Evolutionary conservation across 1,140 invertebrate species (phyloP).

Genomic region (Ceratina australensis): DNA sequence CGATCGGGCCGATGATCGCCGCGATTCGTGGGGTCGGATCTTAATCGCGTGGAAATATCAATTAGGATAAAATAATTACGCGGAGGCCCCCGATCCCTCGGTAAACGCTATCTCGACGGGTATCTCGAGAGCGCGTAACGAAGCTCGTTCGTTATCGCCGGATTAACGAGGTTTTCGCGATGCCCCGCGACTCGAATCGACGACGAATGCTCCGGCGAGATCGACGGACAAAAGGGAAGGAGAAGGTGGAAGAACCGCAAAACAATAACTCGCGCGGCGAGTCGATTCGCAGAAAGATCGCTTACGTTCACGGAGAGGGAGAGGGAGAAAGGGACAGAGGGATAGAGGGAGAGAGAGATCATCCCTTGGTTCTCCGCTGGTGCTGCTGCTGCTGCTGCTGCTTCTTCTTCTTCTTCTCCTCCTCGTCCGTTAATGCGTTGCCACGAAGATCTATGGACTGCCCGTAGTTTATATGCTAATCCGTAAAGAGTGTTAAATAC

Average conservation of each 20-base stretch:
- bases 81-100: slow-evolving; percentile 8
- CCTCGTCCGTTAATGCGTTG: slow-evolving; percentile 78
- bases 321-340: not conserved
- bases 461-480: slow-evolving; percentile 81
- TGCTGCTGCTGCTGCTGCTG: too few relatives aligned
- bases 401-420: too few relatives aligned
- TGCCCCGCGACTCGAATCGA: not conserved
- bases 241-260: slow-evolving; percentile 39
- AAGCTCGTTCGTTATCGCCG: slow-evolving; percentile 53
- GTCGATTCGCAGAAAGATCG: slow-evolving; percentile 58
- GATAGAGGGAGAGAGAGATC: slow-evolving; percentile 55
- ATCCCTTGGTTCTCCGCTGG: slow-evolving; percentile 58
- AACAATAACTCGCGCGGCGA: slow-evolving; percentile 61
- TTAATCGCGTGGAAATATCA: slow-evolving; percentile 35
- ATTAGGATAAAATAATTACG: slow-evolving; percentile 43
- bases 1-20: slow-evolving; percentile 7
- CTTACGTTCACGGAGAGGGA: slow-evolving; percentile 48
- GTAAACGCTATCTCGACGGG: slow-evolving; percentile 36
- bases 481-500: slow-evolving; percentile 81
- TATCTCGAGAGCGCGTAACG: slow-evolving; percentile 17
- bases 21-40: slow-evolving; percentile 8
- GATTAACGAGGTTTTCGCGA: slow-evolving; percentile 53
- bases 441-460: slow-evolving; percentile 80
- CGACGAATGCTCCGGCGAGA: not conserved
- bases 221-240: not conserved